Conservation (phyloP, 1,140 invertebrate genomes). For the Drosophila teissieri region DNA sequence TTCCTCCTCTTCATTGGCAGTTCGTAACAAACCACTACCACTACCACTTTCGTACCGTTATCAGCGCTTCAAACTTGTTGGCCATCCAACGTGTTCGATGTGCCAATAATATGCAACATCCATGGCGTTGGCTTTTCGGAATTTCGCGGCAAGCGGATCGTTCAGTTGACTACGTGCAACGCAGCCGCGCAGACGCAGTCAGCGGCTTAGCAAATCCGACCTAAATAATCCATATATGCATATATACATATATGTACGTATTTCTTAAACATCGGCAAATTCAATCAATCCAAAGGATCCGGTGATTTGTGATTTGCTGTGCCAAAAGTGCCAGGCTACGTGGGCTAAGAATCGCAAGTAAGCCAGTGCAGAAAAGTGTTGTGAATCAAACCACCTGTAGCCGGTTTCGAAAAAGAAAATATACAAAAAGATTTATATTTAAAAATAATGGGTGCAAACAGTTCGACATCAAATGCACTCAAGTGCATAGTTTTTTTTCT, state of each 20-base stretch:
- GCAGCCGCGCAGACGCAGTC: constrained; percentile 75
- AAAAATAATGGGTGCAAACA: constrained; percentile 3
- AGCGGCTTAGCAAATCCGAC: constrained; percentile 13
- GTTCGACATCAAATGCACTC: constrained; percentile 56
- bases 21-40: background rate
- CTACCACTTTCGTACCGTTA: constrained; percentile 34
- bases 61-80: constrained; percentile 70
- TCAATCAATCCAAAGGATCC: constrained; percentile 18
- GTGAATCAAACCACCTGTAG: constrained; percentile 29
- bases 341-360: constrained; percentile 52
- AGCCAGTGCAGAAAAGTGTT: constrained; percentile 29
- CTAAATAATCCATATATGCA: constrained; percentile 5
- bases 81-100: constrained; percentile 62
- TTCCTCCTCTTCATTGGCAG: background rate
- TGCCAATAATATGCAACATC: constrained; percentile 81
- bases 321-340: constrained; percentile 44
- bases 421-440: background rate
- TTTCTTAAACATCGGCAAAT: background rate
- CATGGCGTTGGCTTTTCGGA: constrained; percentile 47
- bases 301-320: constrained; percentile 36
- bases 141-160: constrained; percentile 65
- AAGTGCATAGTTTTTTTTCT: constrained; percentile 32
- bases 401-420: constrained; percentile 26
- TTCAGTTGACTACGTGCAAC: constrained; percentile 81
- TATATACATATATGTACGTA: constrained; percentile 14